Conservation (phyloP, 64 coral and sea anemone species). For the Catalaphyllia jardinei region DNA sequence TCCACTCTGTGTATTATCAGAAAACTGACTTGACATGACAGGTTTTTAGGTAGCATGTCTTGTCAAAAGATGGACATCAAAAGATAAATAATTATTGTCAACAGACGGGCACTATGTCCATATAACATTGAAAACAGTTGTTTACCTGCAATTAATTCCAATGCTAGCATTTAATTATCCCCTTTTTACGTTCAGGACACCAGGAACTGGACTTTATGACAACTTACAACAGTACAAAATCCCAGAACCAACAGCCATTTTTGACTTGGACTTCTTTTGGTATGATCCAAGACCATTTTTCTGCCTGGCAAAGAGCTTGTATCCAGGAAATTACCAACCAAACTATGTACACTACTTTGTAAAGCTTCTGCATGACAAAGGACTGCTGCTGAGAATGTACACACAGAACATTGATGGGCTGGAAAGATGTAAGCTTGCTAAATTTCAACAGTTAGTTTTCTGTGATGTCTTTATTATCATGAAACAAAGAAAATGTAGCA, state of each 20-base stretch:
- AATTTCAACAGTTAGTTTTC: neutral
- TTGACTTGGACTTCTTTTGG: slow-evolving; percentile 92
- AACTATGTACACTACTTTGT: slow-evolving; percentile 92
- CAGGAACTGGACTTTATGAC: slow-evolving; percentile 88
- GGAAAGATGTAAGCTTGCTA: slow-evolving; percentile 73
- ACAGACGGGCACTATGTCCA: no score
- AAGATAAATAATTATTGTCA: no score
- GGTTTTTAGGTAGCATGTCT: no score
- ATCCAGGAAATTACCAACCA: slow-evolving; percentile 89
- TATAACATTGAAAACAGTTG: neutral
- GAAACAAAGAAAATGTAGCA: no score
- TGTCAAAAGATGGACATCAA: no score
- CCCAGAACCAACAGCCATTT: slow-evolving; percentile 86
- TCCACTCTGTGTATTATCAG: no score
- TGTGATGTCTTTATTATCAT: neutral
- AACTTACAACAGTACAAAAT: slow-evolving; percentile 90
- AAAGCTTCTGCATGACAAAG: slow-evolving; percentile 81
- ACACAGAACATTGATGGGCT: slow-evolving; percentile 93
- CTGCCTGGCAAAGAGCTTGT: slow-evolving; percentile 84
- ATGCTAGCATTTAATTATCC: neutral
- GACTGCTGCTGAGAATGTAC: slow-evolving; percentile 81
- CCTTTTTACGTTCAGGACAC: slow-evolving; percentile 45
- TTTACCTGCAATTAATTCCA: no score
- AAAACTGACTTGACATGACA: no score
- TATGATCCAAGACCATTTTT: slow-evolving; percentile 89